phyloP scores from a whole-genome alignment of 2,888 invertebrate species.

The Synanthedon myopaeformis region DNA sequence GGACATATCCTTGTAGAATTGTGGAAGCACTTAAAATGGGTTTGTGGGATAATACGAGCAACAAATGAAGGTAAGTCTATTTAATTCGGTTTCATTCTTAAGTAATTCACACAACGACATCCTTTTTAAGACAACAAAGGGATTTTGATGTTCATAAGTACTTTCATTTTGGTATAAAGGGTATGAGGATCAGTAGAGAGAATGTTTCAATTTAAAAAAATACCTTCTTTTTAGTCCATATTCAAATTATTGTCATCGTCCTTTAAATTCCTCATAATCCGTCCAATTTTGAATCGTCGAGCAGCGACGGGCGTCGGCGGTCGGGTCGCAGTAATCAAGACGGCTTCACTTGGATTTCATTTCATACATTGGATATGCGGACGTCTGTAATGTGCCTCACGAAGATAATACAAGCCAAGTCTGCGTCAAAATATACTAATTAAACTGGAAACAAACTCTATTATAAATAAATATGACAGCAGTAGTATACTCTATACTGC shows the following conservation, averaged over 20 bases:
- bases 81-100: no score
- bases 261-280: constrained; percentile 69
- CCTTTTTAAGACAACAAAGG: no score
- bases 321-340: constrained; percentile 61
- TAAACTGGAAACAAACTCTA: neutral
- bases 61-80: no score
- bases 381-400: constrained; percentile 7
- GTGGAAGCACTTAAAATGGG: no score
- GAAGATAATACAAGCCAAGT: constrained; percentile 12
- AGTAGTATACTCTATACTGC: no score
- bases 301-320: constrained; percentile 47
- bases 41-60: no score
- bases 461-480: no score
- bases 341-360: constrained; percentile 62
- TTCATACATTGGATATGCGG: constrained; percentile 41
- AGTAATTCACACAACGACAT: no score
- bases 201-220: constrained; percentile 48
- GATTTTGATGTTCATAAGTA: neutral
- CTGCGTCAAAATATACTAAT: neutral
- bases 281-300: constrained; percentile 62
- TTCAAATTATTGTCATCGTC: constrained; percentile 62
- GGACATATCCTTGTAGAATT: no score
- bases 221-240: constrained; percentile 51
- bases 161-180: constrained; percentile 4
- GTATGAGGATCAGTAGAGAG: constrained; percentile 16